A percentile compares a stretch with the other conserved stretches of the same genome.
Conservation (phyloP, 2,797 vertebrate genomes). For the Bovichtus diacanthus region DNA sequence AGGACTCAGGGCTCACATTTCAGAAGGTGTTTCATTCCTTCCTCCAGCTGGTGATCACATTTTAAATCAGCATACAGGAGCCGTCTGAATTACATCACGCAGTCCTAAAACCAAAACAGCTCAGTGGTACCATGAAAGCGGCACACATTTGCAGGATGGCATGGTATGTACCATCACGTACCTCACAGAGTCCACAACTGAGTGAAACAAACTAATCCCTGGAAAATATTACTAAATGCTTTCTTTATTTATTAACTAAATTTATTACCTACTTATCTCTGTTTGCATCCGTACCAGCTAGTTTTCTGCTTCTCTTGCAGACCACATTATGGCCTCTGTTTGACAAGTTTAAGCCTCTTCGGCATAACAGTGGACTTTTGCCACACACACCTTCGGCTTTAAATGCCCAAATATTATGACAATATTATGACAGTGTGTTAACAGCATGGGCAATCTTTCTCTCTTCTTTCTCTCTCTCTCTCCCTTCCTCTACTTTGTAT, state of each 20-base stretch:
- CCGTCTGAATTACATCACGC: conserved; percentile 6
- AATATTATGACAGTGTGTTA: conserved; percentile 23
- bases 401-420: too few relatives aligned
- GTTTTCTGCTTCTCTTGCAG: background rate
- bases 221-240: too few relatives aligned
- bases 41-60: background rate
- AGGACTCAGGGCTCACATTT: conserved; percentile 40
- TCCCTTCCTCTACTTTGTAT: conserved; percentile 14
- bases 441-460: conserved; percentile 9
- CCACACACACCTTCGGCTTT: too few relatives aligned
- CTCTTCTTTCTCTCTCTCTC: conserved; percentile 2
- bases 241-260: too few relatives aligned
- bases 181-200: background rate
- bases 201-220: background rate
- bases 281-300: background rate
- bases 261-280: background rate
- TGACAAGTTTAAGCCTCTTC: background rate
- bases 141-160: background rate
- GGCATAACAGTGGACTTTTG: background rate
- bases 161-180: background rate
- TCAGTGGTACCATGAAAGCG: conserved; percentile 18
- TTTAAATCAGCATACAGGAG: background rate
- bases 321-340: conserved; percentile 1
- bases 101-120: conserved; percentile 48
- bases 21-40: conserved; percentile 12